Evolutionary conservation across 2,888 invertebrate genomes (phyloP), one percentile per base, ranked within the genome.

Genomic region (Leptopilina myrica): DNA sequence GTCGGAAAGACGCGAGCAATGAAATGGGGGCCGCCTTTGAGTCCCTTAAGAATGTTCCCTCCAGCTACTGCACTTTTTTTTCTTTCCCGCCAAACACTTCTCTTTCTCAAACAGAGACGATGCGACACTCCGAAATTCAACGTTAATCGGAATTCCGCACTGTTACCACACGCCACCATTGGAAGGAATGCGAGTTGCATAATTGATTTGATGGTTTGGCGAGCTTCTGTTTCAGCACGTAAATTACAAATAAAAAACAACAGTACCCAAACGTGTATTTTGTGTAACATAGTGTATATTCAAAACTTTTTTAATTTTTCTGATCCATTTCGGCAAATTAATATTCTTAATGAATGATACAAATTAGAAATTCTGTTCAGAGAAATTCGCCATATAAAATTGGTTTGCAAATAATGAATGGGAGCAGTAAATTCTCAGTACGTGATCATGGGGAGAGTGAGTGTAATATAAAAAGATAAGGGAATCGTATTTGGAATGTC

Each of bases 11-110:
- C 79, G 79, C 76, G 49, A 49, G 12, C 49, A 49, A 49, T 12
- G 11, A 69, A 69, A 80, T 82, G 79, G 81, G 82, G 79, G 76
- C 81, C 79, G 80, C 83, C 86, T 86, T 86, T 86, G 84, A 84
- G 81, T 66, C 43, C 67, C 62, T 49, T 65, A 49, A 64, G 65
- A 64, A 53, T 64, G 26, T 43, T 49, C 49, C 49, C 11, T 11
- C 12, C 49, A 49, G 49, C 26, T 64, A 46, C 76, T 64, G 64
- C 15, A 64, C 53, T 76, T 53, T 56, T 73, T 73, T 73, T 73
- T 53, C 53, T 56, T n/a, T 33, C 40, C 40, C 73, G 40, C 15
- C 73, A 73, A 56, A 73, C 73, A 73, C 69, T 69, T 67, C 67
- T 20, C 20, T 43, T 43, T 43, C 43, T 6, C 43, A 5, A 43